These are phyloP conservation scores for Platyscapa corneri DNA, from an alignment of 1,140 invertebrate genomes.

Conservation along the genomic window DNA sequence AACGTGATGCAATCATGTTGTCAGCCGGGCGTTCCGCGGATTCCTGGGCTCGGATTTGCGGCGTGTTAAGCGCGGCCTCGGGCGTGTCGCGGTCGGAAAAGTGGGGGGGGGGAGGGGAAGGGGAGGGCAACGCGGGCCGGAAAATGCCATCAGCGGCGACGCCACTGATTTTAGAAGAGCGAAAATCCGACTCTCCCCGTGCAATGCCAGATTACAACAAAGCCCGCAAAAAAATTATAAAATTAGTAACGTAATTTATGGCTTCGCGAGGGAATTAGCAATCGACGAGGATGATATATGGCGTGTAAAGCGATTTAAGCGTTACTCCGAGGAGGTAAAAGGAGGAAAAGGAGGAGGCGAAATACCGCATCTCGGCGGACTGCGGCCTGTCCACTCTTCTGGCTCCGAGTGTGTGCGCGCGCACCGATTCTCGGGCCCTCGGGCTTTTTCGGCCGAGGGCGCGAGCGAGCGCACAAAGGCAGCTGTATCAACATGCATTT, in stretches of 20 bases:
- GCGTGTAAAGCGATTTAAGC: constrained; percentile 51
- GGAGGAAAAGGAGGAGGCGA: constrained; percentile 10
- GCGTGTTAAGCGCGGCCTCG: constrained; percentile 28
- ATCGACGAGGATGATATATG: constrained; percentile 51
- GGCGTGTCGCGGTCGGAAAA: constrained; percentile 33
- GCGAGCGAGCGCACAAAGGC: constrained; percentile 60
- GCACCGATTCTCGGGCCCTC: neutral
- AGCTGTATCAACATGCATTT: constrained; percentile 70
- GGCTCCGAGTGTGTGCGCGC: neutral
- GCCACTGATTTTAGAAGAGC: too few relatives aligned
- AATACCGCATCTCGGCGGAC: constrained; percentile 25
- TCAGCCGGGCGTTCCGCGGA: constrained; percentile 28
- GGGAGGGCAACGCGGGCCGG: neutral
- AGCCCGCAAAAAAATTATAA: constrained; percentile 33
- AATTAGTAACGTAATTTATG: constrained; percentile 50
- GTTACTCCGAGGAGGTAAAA: constrained; percentile 25
- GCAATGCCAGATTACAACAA: constrained; percentile 3
- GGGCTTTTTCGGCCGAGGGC: constrained; percentile 49
- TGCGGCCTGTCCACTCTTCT: too few relatives aligned
- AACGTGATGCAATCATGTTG: constrained; percentile 43
- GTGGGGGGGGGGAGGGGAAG: constrained; percentile 1
- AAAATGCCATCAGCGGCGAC: too few relatives aligned
- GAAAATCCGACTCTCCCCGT: too few relatives aligned
- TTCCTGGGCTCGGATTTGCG: constrained; percentile 21
- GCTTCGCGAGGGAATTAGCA: constrained; percentile 46